A percentile compares a stretch with the other conserved stretches of the same genome.
Conservation (phyloP, 2,113 vertebrate species). For the Edolisoma coerulescens region DNA sequence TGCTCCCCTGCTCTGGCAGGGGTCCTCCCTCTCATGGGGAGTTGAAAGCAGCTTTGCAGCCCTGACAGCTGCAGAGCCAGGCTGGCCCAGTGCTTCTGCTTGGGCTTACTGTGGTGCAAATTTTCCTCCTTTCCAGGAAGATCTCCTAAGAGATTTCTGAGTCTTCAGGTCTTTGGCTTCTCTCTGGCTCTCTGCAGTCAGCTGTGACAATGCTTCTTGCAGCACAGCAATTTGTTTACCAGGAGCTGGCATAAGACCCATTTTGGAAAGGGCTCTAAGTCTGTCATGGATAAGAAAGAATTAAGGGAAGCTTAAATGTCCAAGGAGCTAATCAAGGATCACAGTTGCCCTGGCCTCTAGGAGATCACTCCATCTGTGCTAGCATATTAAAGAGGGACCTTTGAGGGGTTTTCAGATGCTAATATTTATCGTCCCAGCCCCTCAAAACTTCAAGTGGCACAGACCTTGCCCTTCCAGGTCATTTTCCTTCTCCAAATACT, state of each 20-base stretch:
- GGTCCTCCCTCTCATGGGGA: fast-evolving
- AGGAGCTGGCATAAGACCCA: neutral
- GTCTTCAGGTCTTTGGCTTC: neutral
- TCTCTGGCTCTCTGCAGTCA: neutral
- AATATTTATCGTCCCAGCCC: neutral
- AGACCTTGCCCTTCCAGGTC: neutral
- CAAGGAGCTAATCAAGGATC: neutral
- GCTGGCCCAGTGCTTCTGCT: neutral
- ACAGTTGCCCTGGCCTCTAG: neutral
- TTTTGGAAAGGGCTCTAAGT: neutral
- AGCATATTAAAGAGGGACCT: neutral
- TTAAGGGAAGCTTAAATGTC: neutral
- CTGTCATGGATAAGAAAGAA: neutral
- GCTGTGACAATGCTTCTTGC: neutral
- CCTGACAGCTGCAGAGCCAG: neutral
- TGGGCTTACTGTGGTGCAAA: neutral
- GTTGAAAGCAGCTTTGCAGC: neutral
- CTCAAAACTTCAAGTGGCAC: neutral
- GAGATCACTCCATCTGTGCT: neutral
- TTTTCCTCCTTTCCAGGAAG: neutral
- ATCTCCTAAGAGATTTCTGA: neutral
- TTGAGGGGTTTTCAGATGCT: neutral
- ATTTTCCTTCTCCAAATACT: neutral
- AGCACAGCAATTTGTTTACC: neutral
- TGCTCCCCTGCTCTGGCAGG: neutral